phyloP scores from a whole-genome alignment of 2,888 invertebrate genomes.

The Hoplodrina blanda region DNA sequence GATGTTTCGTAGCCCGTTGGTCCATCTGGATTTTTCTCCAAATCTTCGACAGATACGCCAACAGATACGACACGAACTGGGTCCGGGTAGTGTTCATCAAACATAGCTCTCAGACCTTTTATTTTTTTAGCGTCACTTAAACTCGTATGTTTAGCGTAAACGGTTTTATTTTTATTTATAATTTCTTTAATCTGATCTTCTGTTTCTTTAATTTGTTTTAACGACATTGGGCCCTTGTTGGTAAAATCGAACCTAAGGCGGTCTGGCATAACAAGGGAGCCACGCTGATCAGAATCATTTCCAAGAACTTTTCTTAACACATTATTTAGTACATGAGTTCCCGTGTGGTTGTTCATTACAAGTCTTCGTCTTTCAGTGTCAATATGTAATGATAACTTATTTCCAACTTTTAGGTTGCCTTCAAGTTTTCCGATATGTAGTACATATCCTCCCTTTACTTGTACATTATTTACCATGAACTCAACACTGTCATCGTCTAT shows the following conservation, averaged over 20 bases:
- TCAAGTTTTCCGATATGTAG: constrained; percentile 98
- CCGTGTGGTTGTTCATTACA: constrained; percentile 99
- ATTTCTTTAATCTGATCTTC: constrained; percentile 95
- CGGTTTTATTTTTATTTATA: constrained; percentile 93
- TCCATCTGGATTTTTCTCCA: constrained; percentile 96
- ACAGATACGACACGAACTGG: constrained; percentile 98
- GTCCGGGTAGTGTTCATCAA: constrained; percentile 99
- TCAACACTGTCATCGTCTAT: constrained; percentile 96
- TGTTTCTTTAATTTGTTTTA: constrained; percentile 96
- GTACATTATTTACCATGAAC: constrained; percentile 97
- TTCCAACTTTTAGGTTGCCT: constrained; percentile 95
- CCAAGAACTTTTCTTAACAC: constrained; percentile 97
- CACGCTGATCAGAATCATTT: constrained; percentile 98
- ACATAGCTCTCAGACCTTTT: constrained; percentile 98
- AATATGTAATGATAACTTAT: constrained; percentile 94
- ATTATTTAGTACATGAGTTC: constrained; percentile 99
- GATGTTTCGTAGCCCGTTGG: constrained; percentile 95
- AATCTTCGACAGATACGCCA: constrained; percentile 97
- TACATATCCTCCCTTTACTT: constrained; percentile 98
- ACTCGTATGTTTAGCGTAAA: constrained; percentile 96
- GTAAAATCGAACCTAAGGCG: constrained; percentile 99
- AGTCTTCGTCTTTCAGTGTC: constrained; percentile 96
- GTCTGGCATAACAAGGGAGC: constrained; percentile 99
- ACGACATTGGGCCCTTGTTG: constrained; percentile 97
- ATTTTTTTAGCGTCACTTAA: constrained; percentile 97